Base-by-base conservation (phyloP, 2,797 vertebrate species). In the Tenualosa thibaudeaui region DNA sequence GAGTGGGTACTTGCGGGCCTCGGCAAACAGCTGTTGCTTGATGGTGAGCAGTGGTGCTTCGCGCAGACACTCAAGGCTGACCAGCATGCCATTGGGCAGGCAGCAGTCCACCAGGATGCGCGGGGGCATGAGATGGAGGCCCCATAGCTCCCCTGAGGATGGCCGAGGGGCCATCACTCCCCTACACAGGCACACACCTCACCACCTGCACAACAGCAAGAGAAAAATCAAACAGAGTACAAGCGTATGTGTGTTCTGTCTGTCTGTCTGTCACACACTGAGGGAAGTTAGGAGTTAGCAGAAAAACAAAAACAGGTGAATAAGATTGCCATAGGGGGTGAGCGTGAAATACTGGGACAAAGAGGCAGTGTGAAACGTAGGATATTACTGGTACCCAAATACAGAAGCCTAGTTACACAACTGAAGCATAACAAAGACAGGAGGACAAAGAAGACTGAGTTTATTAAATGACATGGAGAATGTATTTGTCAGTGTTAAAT, bases 61-160 rank as follows among this genome's bases (percentile, higher is more conserved):
- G 26, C 96, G 91, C 85, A 96, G 91, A 84, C 96, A 96, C 89
- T 96, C 96, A 40, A 96, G 91, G 37, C 93, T 95, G 82, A 96
- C 95, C 89, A 96, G 91, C 93, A 96, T 93, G 71, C 95, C 95
- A 0, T 95, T 96, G 84, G 95, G 95, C 13, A 96, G 92, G 87
- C 94, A 95, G 91, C 95, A 96, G 88, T 96, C 95, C 90, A 96
- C 95, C 91, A 94, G 92, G 90, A 96, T 96, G 58, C 94, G 93
- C 0, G 95, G 95, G 87, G 95, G 95, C 95, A 96, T 96, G 87
- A 96, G 91, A 84, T 96, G 95, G 12, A 96, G 94, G 9, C 95
- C 95, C 95, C 95, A 96, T 85, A 96, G 89, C 85, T 96, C 95
- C 82, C 95, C 95, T 26, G 95, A 96, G 0, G 95, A 96, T 0